Evolutionary conservation across 2,888 invertebrate genomes (phyloP).

Genomic region (Norana najaformis): DNA sequence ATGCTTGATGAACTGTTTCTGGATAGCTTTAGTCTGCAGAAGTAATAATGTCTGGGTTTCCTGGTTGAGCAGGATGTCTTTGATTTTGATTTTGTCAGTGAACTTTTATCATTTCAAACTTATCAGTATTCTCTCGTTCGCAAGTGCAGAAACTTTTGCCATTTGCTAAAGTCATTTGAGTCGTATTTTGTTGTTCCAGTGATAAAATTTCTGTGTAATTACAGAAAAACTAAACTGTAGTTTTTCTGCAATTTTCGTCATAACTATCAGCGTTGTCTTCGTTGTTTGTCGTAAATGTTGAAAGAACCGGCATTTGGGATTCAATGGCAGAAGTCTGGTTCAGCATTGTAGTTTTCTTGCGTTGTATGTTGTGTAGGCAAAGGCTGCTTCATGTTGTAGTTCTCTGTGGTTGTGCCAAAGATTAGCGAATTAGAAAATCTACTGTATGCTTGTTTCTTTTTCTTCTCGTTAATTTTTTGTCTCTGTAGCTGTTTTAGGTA

Average conservation of each 20-base stretch:
- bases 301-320: background rate
- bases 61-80: background rate
- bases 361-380: background rate
- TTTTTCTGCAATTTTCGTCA: background rate
- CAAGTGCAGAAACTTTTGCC: background rate
- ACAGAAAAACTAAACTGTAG: background rate
- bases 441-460: background rate
- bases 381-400: background rate
- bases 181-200: background rate
- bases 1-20: background rate
- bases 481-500: background rate
- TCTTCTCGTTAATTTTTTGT: background rate
- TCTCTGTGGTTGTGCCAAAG: conserved; percentile 13
- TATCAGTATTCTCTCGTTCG: background rate
- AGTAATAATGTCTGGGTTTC: background rate
- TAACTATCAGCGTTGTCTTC: background rate
- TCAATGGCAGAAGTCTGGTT: background rate
- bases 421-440: background rate
- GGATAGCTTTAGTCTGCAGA: background rate
- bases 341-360: background rate
- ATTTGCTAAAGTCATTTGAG: background rate
- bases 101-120: conserved; percentile 2
- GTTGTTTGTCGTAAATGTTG: background rate
- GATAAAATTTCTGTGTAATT: background rate
- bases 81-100: background rate